Conservation (phyloP, 2,888 invertebrate species). For the Aspidiotus rigidus region DNA sequence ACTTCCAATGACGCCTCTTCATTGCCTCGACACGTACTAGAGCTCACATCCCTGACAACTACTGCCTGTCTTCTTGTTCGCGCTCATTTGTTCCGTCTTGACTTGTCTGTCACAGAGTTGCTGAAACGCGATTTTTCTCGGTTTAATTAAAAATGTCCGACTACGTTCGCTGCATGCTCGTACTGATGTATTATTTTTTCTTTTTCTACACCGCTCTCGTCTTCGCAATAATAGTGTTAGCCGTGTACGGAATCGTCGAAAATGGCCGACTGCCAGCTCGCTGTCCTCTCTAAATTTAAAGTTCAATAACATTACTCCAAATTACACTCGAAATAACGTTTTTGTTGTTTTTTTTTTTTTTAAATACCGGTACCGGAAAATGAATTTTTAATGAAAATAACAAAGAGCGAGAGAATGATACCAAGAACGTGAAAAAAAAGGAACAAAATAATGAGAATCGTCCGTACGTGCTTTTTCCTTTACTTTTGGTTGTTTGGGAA, state of each 20-base stretch:
- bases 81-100: slow-evolving; percentile 28
- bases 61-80: slow-evolving; percentile 24
- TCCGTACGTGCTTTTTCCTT: too few relatives aligned
- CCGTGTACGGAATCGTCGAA: neutral
- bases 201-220: neutral
- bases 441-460: too few relatives aligned
- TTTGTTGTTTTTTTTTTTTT: neutral
- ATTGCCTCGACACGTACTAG: slow-evolving; percentile 7
- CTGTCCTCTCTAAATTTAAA: neutral
- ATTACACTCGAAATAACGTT: neutral
- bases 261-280: neutral
- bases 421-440: too few relatives aligned
- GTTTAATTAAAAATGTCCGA: slow-evolving; percentile 29
- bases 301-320: neutral
- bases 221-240: too few relatives aligned
- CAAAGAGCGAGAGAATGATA: too few relatives aligned
- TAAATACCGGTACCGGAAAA: neutral
- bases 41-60: slow-evolving; percentile 11
- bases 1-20: neutral
- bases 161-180: neutral
- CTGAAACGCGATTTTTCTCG: slow-evolving; percentile 26
- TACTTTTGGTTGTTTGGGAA: too few relatives aligned
- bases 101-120: slow-evolving; percentile 28
- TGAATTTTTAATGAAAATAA: too few relatives aligned
- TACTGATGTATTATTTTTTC: neutral